These are phyloP conservation scores for Stenolophus ochropezus DNA, from an alignment of 2,888 invertebrate species.

Conservation along the genomic window DNA sequence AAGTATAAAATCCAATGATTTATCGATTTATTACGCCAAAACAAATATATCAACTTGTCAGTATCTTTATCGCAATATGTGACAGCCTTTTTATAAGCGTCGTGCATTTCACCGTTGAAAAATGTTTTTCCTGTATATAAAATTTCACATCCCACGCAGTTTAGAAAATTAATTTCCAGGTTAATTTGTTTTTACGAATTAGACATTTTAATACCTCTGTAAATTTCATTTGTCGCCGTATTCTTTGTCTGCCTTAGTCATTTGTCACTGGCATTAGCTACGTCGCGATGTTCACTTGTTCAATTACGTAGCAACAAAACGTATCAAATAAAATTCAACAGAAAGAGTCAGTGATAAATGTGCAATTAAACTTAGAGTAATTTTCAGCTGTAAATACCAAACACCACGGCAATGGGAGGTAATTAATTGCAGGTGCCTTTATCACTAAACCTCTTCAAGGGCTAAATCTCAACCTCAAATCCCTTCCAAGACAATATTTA, in stretches of 20 bases:
- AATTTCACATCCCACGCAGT: neutral
- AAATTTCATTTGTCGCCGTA: constrained; percentile 19
- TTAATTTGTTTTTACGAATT: constrained; percentile 35
- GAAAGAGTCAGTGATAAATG: constrained; percentile 8
- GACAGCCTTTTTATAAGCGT: neutral
- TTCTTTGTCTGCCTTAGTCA: constrained; percentile 18
- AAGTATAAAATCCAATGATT: neutral
- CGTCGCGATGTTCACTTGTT: constrained; percentile 21
- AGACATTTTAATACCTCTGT: constrained; percentile 12
- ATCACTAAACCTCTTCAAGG: neutral
- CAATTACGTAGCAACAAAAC: constrained; percentile 3
- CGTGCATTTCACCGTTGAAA: neutral
- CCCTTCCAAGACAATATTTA: no score
- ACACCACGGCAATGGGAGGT: neutral
- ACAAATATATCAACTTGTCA: neutral
- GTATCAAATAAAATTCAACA: constrained; percentile 15
- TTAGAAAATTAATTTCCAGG: neutral
- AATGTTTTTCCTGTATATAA: constrained; percentile 1
- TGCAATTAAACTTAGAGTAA: constrained; percentile 9
- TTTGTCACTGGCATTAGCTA: constrained; percentile 20
- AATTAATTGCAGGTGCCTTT: neutral
- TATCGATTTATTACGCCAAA: constrained; percentile 10
- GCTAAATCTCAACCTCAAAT: no score
- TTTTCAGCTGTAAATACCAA: constrained; percentile 8
- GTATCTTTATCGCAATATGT: neutral